These are phyloP conservation scores for Periparus ater DNA, from an alignment of 2,797 vertebrate species.

Conservation along the genomic window DNA sequence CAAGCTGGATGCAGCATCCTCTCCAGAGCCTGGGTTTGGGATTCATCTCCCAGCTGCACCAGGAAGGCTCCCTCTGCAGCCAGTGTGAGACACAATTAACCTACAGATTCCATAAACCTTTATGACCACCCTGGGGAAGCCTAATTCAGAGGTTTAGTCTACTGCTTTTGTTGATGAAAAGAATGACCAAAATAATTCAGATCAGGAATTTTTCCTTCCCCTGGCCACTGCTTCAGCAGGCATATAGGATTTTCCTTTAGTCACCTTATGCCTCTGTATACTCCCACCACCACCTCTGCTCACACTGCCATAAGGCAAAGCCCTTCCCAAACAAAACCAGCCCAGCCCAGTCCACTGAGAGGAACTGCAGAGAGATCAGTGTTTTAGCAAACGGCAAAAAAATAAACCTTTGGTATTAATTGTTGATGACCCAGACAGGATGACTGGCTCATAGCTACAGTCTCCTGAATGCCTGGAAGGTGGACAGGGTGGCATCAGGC, in stretches of 20 bases:
- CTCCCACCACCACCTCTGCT: background rate
- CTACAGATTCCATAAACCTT: background rate
- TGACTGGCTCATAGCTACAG: background rate
- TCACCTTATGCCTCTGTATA: fast-evolving
- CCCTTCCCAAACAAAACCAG: background rate
- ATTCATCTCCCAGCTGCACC: background rate
- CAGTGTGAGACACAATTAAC: background rate
- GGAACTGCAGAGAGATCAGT: background rate
- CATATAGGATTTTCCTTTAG: background rate
- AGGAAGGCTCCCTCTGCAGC: background rate
- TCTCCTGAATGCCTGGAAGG: fast-evolving
- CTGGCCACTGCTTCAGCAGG: background rate
- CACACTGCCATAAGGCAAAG: background rate
- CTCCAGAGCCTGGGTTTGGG: background rate
- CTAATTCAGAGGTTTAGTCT: background rate
- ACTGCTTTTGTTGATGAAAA: background rate
- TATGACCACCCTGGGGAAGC: background rate
- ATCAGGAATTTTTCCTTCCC: background rate
- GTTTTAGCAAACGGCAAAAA: background rate
- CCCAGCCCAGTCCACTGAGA: background rate
- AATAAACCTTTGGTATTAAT: background rate
- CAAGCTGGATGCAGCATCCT: fast-evolving
- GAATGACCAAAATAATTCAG: background rate
- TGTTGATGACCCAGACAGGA: background rate
- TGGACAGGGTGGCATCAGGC: fast-evolving